Evolutionary conservation across 2,113 vertebrate species (phyloP).

Genomic region (Anser brachyrhynchus): DNA sequence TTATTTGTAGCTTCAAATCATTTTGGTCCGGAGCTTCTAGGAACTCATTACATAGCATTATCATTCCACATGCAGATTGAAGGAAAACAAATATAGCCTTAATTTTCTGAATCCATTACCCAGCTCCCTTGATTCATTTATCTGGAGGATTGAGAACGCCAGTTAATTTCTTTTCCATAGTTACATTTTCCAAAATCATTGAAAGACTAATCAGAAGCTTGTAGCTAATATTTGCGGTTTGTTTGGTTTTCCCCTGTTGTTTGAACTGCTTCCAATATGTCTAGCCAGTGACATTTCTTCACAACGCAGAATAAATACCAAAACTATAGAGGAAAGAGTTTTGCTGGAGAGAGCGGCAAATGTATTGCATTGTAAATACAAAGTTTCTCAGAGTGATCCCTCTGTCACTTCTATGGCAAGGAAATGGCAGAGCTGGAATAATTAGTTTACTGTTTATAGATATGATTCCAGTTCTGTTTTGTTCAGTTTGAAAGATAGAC

Average conservation of each 20-base stretch:
- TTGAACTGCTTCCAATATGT: slow-evolving; percentile 52
- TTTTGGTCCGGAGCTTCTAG: neutral
- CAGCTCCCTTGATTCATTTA: slow-evolving; percentile 46
- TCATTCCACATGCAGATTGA: slow-evolving; percentile 34
- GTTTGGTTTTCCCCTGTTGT: slow-evolving; percentile 59
- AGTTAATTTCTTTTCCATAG: slow-evolving; percentile 48
- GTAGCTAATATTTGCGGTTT: slow-evolving; percentile 53
- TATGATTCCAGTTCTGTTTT: neutral
- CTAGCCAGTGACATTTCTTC: slow-evolving; percentile 59
- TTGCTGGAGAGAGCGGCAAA: neutral
- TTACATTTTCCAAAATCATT: slow-evolving; percentile 55
- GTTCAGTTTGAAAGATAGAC: neutral
- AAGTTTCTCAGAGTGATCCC: slow-evolving; percentile 8
- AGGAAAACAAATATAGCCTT: slow-evolving; percentile 48
- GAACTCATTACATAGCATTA: slow-evolving; percentile 30
- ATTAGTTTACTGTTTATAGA: neutral
- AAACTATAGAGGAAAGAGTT: slow-evolving; percentile 7
- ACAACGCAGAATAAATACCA: slow-evolving; percentile 45
- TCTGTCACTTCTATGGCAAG: neutral
- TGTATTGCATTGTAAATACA: neutral
- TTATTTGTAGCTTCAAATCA: neutral
- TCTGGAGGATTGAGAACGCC: slow-evolving; percentile 28
- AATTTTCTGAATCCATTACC: slow-evolving; percentile 43
- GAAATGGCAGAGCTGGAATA: neutral
- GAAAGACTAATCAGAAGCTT: slow-evolving; percentile 55